A percentile compares a stretch with the other conserved stretches of the same genome.
Conservation (phyloP, 2,888 invertebrate species). For the Pteria penguin region DNA sequence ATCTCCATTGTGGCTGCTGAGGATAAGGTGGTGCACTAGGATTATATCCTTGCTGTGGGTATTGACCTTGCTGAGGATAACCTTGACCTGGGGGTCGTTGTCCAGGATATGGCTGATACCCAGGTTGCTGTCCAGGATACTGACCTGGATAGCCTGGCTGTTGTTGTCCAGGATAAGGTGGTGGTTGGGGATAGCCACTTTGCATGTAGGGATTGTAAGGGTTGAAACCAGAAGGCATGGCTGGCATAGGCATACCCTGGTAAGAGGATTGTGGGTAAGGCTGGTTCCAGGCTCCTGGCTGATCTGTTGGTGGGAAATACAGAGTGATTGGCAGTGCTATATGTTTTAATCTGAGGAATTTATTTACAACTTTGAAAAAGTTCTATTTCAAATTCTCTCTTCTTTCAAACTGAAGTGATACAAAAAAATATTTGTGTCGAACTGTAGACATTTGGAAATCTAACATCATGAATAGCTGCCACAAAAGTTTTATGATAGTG, state of each 20-base stretch:
- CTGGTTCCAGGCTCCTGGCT: slow-evolving; percentile 35
- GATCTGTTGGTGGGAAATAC: slow-evolving; percentile 9
- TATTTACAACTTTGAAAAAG: too few relatives aligned
- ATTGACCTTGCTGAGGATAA: slow-evolving; percentile 29
- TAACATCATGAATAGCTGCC: too few relatives aligned
- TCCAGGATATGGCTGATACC: slow-evolving; percentile 55
- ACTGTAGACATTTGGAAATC: too few relatives aligned
- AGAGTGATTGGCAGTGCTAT: too few relatives aligned
- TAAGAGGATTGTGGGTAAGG: slow-evolving; percentile 58
- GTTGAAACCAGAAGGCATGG: slow-evolving; percentile 67
- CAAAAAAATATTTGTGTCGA: too few relatives aligned
- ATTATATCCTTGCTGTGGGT: neutral
- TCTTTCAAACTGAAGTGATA: too few relatives aligned
- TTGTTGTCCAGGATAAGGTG: slow-evolving; percentile 44
- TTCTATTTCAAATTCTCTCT: too few relatives aligned
- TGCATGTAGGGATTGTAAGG: slow-evolving; percentile 71
- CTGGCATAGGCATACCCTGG: slow-evolving; percentile 61
- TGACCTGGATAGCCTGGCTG: slow-evolving; percentile 42
- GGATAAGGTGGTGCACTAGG: slow-evolving; percentile 31
- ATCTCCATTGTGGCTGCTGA: slow-evolving; percentile 25
- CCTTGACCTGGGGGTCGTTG: slow-evolving; percentile 57
- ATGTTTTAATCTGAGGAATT: too few relatives aligned
- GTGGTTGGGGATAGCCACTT: slow-evolving; percentile 49
- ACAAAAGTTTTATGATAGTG: too few relatives aligned
- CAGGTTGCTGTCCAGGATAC: slow-evolving; percentile 44